Percentiles rank a stretch among this genome's conserved stretches.
Evolutionary conservation across 1,140 invertebrate genomes (phyloP).

Genomic region (Dendrolimus punctatus): DNA sequence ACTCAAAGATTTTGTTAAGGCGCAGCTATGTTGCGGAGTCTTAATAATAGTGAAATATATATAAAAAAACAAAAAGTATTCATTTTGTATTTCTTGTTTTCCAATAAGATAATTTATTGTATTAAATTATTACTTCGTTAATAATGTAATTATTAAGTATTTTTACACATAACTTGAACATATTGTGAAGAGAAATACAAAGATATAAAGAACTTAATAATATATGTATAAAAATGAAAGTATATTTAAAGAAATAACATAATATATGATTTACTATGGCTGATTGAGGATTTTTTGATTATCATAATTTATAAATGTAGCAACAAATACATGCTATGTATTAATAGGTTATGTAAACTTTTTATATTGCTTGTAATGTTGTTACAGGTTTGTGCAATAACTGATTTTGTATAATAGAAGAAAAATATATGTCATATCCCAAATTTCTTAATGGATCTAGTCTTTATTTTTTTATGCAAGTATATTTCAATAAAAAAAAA

Average conservation of each 20-base stretch:
- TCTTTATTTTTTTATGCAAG: too few relatives aligned
- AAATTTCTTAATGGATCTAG: too few relatives aligned
- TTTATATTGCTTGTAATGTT: too few relatives aligned
- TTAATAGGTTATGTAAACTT: too few relatives aligned
- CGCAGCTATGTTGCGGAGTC: too few relatives aligned
- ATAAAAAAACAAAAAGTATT: conserved; percentile 29
- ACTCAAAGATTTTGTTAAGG: too few relatives aligned
- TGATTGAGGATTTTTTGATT: neutral
- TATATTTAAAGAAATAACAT: conserved; percentile 42
- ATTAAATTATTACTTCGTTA: conserved; percentile 66
- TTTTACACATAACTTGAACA: conserved; percentile 67
- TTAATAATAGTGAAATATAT: conserved; percentile 12
- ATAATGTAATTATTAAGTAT: conserved; percentile 49
- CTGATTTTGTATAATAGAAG: too few relatives aligned
- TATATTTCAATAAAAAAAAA: too few relatives aligned
- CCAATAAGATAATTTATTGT: conserved; percentile 60
- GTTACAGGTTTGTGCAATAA: too few relatives aligned
- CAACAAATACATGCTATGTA: too few relatives aligned
- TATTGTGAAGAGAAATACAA: conserved; percentile 41
- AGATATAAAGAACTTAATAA: conserved; percentile 36
- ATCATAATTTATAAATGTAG: neutral
- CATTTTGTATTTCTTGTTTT: conserved; percentile 60
- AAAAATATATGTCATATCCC: too few relatives aligned
- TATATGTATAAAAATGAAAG: conserved; percentile 47
- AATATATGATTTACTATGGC: conserved; percentile 7